These are phyloP conservation scores for Psittacula cyanocephala DNA, from an alignment of 2,113 vertebrate species.

Conservation along the genomic window DNA sequence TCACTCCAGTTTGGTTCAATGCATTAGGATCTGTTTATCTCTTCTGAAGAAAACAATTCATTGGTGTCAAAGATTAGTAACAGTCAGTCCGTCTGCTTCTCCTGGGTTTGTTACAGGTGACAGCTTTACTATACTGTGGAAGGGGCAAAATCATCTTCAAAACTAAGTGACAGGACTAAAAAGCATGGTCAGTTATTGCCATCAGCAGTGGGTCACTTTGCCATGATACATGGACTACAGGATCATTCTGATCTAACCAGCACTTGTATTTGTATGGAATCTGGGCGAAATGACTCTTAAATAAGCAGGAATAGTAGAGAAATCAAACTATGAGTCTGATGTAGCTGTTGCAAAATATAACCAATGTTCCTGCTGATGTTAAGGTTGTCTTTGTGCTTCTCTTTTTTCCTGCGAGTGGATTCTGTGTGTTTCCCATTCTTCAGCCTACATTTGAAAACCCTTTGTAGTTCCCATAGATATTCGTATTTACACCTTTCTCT, in stretches of 20 bases:
- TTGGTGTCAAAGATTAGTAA: background rate
- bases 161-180: background rate
- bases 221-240: fast-evolving
- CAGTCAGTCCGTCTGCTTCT: background rate
- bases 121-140: background rate
- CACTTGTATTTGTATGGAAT: background rate
- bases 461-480: background rate
- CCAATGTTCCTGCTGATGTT: background rate
- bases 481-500: background rate
- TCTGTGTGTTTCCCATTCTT: background rate
- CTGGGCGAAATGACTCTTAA: background rate
- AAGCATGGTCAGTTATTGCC: fast-evolving
- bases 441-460: background rate
- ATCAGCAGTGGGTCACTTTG: background rate
- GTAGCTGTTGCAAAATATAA: background rate
- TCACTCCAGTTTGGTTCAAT: background rate
- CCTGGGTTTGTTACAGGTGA: background rate
- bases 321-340: background rate
- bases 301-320: background rate
- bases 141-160: background rate
- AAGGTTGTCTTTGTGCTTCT: background rate
- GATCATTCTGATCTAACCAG: background rate
- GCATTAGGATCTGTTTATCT: background rate
- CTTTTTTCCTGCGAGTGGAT: background rate
- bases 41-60: background rate